Percentiles rank a stretch among this genome's conserved stretches.
Conservation (phyloP, 2,797 vertebrate genomes). For the Pterois miles region DNA sequence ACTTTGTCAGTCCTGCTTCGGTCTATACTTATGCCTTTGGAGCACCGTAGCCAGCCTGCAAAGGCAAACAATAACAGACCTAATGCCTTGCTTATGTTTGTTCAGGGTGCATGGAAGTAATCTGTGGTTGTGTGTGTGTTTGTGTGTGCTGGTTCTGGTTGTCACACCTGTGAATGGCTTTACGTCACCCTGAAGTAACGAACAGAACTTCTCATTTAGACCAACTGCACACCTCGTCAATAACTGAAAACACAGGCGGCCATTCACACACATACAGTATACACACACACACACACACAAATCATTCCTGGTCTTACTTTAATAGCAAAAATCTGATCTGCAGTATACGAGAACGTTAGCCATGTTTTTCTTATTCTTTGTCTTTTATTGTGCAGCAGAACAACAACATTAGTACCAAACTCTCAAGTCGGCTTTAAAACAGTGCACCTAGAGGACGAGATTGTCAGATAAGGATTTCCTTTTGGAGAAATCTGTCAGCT, state of each 20-base stretch:
- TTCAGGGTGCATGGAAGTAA: constrained; percentile 67
- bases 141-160: constrained; percentile 25
- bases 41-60: constrained; percentile 35
- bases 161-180: constrained; percentile 79
- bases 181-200: constrained; percentile 58
- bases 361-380: constrained; percentile 54
- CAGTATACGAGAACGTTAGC: constrained; percentile 26
- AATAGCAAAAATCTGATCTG: constrained; percentile 32
- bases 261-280: constrained; percentile 30
- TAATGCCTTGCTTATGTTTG: constrained; percentile 74
- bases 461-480: constrained; percentile 67
- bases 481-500: constrained; percentile 59
- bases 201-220: constrained; percentile 66
- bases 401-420: constrained; percentile 44
- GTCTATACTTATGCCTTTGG: constrained; percentile 51
- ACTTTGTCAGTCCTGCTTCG: constrained; percentile 45
- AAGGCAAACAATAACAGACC: constrained; percentile 70
- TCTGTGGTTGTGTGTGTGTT: constrained; percentile 29
- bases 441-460: constrained; percentile 45
- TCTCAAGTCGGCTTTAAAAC: constrained; percentile 45
- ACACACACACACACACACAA: constrained; percentile 11
- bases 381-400: constrained; percentile 45
- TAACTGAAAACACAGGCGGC: constrained; percentile 66
- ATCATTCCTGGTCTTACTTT: constrained; percentile 20
- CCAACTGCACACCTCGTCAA: constrained; percentile 74